phyloP scores from a whole-genome alignment of 2,797 vertebrate species.

The Trichosurus vulpecula region DNA sequence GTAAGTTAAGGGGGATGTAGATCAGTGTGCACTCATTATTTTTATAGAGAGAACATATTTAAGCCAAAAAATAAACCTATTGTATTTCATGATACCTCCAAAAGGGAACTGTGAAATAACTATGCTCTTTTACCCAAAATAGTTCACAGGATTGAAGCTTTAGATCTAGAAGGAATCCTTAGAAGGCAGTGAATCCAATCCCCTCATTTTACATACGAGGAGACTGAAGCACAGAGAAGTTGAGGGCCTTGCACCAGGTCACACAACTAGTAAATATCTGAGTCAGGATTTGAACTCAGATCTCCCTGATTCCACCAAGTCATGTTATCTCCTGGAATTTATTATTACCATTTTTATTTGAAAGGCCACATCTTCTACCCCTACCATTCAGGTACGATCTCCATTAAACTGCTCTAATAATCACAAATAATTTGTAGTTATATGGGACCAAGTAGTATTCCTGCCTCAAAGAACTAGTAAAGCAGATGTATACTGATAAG shows the following conservation, averaged over 20 bases:
- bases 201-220: background rate
- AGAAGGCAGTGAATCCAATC: background rate
- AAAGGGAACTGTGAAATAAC: background rate
- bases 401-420: constrained; percentile 16
- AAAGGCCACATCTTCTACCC: constrained; percentile 23
- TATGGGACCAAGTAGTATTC: constrained; percentile 31
- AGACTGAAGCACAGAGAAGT: background rate
- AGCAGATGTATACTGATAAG: constrained; percentile 1
- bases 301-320: background rate
- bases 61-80: constrained; percentile 26
- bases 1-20: background rate
- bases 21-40: background rate
- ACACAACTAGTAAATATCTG: background rate
- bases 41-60: constrained; percentile 42
- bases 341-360: background rate
- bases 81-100: background rate
- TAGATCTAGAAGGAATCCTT: background rate
- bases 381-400: constrained; percentile 20
- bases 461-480: constrained; percentile 40
- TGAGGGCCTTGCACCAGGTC: background rate
- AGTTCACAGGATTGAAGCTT: background rate
- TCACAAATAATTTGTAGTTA: constrained; percentile 32
- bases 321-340: constrained; percentile 29
- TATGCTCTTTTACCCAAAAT: background rate
- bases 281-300: background rate